Evolutionary conservation across 2,113 vertebrate species (phyloP).

Genomic region (Chamaetylas fuelleborni): DNA sequence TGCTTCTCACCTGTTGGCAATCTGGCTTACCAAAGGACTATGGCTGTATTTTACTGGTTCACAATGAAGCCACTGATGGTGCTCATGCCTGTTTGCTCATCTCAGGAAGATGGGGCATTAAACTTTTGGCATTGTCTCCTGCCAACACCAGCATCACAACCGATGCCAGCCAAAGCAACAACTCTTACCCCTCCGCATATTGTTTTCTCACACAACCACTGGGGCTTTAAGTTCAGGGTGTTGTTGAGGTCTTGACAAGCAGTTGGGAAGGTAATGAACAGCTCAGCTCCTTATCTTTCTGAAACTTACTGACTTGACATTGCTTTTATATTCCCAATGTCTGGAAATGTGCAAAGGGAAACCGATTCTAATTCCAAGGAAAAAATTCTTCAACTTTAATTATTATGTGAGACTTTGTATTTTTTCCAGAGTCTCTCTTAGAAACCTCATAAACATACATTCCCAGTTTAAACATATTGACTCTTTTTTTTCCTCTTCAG

Average conservation of each 20-base stretch:
- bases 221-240: not conserved
- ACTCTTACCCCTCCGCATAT: not conserved
- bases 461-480: not conserved
- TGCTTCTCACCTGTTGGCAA: not conserved
- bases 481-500: not conserved
- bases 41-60: not conserved
- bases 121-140: not conserved
- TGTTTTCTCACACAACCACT: rapidly evolving
- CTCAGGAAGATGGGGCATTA: not conserved
- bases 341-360: not conserved
- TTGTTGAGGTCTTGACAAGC: not conserved
- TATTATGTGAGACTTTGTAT: not conserved
- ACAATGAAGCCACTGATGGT: not conserved
- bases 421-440: not conserved
- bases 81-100: not conserved
- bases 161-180: not conserved
- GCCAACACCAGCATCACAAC: not conserved
- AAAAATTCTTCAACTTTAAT: not conserved
- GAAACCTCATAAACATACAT: not conserved
- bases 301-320: not conserved
- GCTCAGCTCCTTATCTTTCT: not conserved
- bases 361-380: not conserved
- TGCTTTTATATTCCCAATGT: not conserved
- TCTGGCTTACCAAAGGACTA: not conserved
- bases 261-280: not conserved